Percentiles rank a stretch among this genome's conserved stretches.
Evolutionary conservation across 2,888 invertebrate species (phyloP).

Genomic region (Heteromurus nitidus): DNA sequence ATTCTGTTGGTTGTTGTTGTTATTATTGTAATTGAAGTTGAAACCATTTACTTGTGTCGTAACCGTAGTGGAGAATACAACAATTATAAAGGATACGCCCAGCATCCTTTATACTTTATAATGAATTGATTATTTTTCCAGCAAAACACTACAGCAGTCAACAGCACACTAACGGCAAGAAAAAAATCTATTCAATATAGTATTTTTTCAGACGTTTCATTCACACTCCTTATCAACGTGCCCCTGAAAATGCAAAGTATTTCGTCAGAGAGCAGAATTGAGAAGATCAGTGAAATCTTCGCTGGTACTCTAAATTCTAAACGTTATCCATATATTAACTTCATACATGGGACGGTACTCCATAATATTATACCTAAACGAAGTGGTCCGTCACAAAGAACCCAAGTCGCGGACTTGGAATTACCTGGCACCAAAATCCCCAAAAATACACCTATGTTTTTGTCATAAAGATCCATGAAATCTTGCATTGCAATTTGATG

Average conservation of each 20-base stretch:
- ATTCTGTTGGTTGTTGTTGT: slow-evolving; percentile 8
- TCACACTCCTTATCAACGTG: neutral
- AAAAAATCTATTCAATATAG: neutral
- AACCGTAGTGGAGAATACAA: slow-evolving; percentile 3
- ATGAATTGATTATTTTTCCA: no score
- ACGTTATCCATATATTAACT: neutral
- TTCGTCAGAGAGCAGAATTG: no score
- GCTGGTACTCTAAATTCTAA: neutral
- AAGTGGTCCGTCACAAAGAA: neutral
- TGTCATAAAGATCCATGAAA: neutral
- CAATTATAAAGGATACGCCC: neutral
- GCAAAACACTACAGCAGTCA: no score
- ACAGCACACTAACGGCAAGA: neutral
- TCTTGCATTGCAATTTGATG: neutral
- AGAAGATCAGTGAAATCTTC: neutral
- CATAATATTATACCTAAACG: neutral
- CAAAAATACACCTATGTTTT: neutral
- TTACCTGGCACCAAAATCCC: slow-evolving; percentile 44
- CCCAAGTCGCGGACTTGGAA: slow-evolving; percentile 5
- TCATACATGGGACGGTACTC: neutral
- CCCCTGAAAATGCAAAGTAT: no score
- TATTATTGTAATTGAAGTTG: slow-evolving; percentile 16
- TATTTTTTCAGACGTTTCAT: neutral
- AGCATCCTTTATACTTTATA: neutral
- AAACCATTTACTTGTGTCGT: slow-evolving; percentile 29